These are phyloP conservation scores for Morphnarchus princeps DNA, from an alignment of 2,113 vertebrate genomes.

Conservation along the genomic window DNA sequence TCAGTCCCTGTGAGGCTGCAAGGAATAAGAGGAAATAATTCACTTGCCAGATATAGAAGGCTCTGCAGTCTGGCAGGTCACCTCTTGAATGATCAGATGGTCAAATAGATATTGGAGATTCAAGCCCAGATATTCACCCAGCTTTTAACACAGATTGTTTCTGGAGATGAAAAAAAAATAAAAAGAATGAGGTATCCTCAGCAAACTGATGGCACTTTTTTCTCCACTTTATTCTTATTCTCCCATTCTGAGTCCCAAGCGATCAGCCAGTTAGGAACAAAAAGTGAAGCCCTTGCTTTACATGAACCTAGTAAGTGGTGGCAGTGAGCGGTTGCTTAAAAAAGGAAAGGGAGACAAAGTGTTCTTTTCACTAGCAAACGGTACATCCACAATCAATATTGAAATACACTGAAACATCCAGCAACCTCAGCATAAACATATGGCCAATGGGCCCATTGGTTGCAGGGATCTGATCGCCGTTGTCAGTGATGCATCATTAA, in stretches of 20 bases:
- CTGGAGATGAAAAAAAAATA: neutral
- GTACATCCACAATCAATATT: too few relatives aligned
- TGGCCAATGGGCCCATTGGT: rapidly evolving
- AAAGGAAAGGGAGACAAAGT: neutral
- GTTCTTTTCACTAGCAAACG: neutral
- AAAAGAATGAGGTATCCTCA: neutral
- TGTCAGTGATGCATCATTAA: neutral
- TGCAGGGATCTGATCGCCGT: neutral
- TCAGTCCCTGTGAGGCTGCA: neutral
- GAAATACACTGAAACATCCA: neutral
- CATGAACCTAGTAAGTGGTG: neutral
- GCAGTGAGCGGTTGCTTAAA: neutral
- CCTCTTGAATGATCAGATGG: neutral
- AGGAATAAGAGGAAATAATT: neutral
- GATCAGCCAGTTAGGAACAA: neutral
- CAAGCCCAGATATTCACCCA: neutral
- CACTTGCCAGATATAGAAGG: neutral
- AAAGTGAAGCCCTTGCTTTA: neutral
- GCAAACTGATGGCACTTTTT: neutral
- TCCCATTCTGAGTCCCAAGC: neutral
- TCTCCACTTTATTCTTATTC: neutral
- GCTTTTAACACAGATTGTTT: neutral
- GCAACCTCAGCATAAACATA: neutral
- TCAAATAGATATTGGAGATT: neutral
- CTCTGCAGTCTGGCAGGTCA: neutral